These are phyloP conservation scores for Sapajus apella DNA, from an alignment of 2,113 vertebrate species.

Conservation along the genomic window DNA sequence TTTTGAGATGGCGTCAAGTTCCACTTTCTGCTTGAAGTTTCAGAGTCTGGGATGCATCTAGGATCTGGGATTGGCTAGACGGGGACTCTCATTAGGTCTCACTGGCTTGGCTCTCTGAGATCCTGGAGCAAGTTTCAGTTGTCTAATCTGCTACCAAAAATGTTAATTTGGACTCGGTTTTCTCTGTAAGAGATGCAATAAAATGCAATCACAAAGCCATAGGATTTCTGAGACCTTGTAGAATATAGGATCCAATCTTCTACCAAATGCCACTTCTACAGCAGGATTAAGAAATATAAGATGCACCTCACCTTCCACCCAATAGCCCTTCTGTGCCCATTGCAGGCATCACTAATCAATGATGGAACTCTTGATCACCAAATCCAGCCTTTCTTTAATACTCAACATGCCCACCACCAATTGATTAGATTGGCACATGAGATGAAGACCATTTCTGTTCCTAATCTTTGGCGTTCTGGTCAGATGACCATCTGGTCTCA, in stretches of 20 bases:
- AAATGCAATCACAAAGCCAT: not conserved
- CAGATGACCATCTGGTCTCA: not conserved
- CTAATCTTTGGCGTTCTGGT: no score
- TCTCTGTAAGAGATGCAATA: not conserved
- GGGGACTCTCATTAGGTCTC: not conserved
- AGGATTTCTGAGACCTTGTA: not conserved
- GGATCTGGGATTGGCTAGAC: not conserved
- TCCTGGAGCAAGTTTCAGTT: not conserved
- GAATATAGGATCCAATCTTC: not conserved
- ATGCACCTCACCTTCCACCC: no score
- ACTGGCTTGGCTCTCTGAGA: no score
- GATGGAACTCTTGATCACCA: not conserved
- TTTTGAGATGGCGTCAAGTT: fast-evolving
- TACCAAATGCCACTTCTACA: fast-evolving
- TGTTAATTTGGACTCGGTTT: not conserved
- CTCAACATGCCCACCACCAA: no score
- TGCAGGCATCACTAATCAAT: not conserved
- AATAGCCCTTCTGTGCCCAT: not conserved
- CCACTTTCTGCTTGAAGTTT: not conserved
- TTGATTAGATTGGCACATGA: fast-evolving
- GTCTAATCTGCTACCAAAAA: not conserved
- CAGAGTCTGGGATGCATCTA: not conserved
- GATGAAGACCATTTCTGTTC: not conserved
- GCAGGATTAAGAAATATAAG: not conserved
- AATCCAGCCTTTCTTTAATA: not conserved